A percentile compares a stretch with the other conserved stretches of the same genome.
These are phyloP conservation scores for Anas georgica DNA, from an alignment of 2,797 vertebrate genomes.

Conservation along the genomic window DNA sequence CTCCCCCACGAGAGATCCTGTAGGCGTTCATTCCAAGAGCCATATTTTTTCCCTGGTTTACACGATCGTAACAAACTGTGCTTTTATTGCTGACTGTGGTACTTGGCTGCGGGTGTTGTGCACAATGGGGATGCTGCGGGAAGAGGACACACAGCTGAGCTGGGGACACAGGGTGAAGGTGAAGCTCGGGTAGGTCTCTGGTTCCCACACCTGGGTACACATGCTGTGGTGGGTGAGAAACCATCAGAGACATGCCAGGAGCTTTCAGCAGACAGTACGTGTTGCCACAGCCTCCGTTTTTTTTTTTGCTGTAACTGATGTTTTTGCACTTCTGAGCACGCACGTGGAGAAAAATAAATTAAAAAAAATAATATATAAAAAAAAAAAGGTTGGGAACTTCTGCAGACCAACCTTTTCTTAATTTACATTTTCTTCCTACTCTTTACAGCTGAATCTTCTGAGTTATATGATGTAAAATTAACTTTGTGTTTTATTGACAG, in stretches of 20 bases:
- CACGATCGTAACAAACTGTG: rapidly evolving
- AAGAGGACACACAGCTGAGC: neutral
- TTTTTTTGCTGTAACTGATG: neutral
- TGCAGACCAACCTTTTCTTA: neutral
- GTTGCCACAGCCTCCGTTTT: neutral
- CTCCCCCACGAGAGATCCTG: neutral
- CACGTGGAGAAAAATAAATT: neutral
- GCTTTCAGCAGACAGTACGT: neutral
- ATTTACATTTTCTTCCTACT: neutral
- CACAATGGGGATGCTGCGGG: neutral
- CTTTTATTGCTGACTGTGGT: neutral
- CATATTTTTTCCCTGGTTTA: neutral
- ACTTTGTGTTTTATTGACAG: neutral
- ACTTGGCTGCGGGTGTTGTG: neutral
- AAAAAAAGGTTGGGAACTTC: neutral
- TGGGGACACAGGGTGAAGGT: neutral
- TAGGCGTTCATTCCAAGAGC: neutral
- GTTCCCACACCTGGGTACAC: rapidly evolving
- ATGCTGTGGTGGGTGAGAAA: neutral
- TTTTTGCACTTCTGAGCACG: neutral
- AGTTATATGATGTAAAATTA: neutral
- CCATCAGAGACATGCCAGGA: neutral
- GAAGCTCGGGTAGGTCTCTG: neutral
- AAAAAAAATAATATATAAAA: neutral
- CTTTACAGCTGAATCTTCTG: neutral